phyloP scores from a whole-genome alignment of 2,888 invertebrate genomes.

The Junonia oenone region DNA sequence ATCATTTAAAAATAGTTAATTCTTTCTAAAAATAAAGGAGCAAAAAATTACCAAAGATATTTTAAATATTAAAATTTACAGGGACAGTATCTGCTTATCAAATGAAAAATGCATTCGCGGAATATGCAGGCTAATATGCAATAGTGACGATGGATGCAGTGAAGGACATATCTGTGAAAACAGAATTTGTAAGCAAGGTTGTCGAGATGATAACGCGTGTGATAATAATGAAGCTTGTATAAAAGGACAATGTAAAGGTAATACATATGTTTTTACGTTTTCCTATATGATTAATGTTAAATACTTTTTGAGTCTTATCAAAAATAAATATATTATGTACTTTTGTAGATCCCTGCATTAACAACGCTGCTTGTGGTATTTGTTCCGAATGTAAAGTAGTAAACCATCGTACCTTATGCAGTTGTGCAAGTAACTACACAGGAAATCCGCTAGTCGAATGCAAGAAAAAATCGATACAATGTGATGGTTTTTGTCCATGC shows the following conservation, averaged over 20 bases:
- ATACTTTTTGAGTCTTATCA: not conserved
- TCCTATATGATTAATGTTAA: not conserved
- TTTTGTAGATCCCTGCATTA: conserved; percentile 86
- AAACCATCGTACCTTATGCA: conserved; percentile 92
- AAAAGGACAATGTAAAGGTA: conserved; percentile 89
- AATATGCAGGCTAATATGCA: conserved; percentile 90
- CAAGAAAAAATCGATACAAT: conserved; percentile 83
- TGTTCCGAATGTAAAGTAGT: conserved; percentile 91
- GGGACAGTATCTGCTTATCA: conserved; percentile 89
- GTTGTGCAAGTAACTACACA: conserved; percentile 88
- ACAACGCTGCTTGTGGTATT: conserved; percentile 86
- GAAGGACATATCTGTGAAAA: conserved; percentile 92
- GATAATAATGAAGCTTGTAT: conserved; percentile 87
- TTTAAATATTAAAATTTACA: conserved; percentile 56
- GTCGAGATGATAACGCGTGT: conserved; percentile 90
- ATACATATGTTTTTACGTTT: not conserved
- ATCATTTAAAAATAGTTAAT: not conserved
- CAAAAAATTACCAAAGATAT: no score
- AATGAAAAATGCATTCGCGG: conserved; percentile 92
- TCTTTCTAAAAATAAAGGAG: no score
- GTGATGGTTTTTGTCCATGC: conserved; percentile 88
- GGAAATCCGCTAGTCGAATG: conserved; percentile 91
- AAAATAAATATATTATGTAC: conserved; percentile 8
- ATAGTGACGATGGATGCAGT: conserved; percentile 89
- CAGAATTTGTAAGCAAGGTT: conserved; percentile 91